phyloP scores from a whole-genome alignment of 2,888 invertebrate species.

The Watsonalla binaria region DNA sequence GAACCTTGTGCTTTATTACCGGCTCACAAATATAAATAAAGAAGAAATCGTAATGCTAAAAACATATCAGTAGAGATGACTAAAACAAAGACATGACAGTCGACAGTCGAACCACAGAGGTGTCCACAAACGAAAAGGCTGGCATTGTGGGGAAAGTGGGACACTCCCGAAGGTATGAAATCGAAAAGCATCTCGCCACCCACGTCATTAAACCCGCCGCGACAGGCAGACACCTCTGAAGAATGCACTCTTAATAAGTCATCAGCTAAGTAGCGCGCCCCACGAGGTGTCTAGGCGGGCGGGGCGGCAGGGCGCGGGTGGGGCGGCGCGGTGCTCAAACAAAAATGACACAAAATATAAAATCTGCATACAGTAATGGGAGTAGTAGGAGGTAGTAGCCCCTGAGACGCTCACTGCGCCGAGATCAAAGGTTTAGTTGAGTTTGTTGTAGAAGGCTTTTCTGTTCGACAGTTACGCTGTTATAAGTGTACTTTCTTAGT shows the following conservation, averaged over 20 bases:
- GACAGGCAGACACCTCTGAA: conserved; percentile 76
- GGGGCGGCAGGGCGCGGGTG: conserved; percentile 18
- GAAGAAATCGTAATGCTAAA: not conserved
- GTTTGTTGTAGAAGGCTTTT: conserved; percentile 23
- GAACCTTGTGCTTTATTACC: too few relatives aligned
- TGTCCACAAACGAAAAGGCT: conserved; percentile 3
- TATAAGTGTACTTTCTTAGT: conserved; percentile 10
- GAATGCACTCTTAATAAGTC: conserved; percentile 78
- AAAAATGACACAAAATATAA: conserved; percentile 76
- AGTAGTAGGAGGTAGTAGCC: conserved; percentile 62
- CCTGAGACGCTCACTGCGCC: conserved; percentile 58
- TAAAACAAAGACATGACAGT: not conserved
- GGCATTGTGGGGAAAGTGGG: conserved; percentile 53
- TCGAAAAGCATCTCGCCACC: conserved; percentile 48
- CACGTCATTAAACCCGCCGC: conserved; percentile 72
- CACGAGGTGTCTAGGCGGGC: conserved; percentile 29
- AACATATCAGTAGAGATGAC: not conserved
- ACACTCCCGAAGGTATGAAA: conserved; percentile 56
- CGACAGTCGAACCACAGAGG: not conserved
- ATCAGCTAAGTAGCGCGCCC: conserved; percentile 74
- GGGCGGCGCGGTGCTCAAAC: conserved; percentile 52
- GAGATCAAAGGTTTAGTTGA: conserved; percentile 57
- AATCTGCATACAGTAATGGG: conserved; percentile 73
- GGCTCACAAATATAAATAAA: too few relatives aligned
- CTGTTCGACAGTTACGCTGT: conserved; percentile 26